These are phyloP conservation scores for Hipposideros armiger DNA, from an alignment of 2,113 vertebrate species.

Conservation along the genomic window DNA sequence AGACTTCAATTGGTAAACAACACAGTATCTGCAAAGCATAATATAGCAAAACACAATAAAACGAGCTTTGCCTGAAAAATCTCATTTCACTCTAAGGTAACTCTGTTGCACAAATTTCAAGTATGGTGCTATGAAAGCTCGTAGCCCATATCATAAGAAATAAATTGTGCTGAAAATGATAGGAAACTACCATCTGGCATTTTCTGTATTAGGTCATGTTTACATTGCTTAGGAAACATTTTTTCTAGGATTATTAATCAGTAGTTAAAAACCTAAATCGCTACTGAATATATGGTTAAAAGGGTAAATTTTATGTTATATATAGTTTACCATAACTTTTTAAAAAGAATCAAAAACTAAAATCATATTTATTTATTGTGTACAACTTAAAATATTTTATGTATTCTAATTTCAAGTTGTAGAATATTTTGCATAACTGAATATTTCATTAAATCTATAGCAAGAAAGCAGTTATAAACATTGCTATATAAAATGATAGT, in stretches of 20 bases:
- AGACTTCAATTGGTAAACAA: neutral
- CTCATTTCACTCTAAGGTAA: neutral
- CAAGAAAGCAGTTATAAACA: conserved; percentile 23
- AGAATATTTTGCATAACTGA: conserved; percentile 57
- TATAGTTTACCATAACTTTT: neutral
- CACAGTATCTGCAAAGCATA: neutral
- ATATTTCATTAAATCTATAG: neutral
- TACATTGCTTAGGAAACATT: neutral
- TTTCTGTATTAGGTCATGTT: conserved; percentile 3
- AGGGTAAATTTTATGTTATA: neutral
- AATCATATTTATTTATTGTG: neutral
- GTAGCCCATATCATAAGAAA: neutral
- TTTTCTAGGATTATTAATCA: conserved; percentile 3
- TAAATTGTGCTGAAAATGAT: neutral
- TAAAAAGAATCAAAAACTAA: neutral
- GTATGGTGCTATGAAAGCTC: neutral
- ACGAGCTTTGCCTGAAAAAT: neutral
- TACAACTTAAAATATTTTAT: conserved; percentile 3
- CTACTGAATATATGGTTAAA: neutral
- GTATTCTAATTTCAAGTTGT: conserved; percentile 24
- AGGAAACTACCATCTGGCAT: neutral
- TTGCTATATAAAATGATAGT: neutral
- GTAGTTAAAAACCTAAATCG: conserved; percentile 49
- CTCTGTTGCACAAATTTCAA: conserved; percentile 1
- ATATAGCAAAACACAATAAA: neutral